Base-by-base conservation (phyloP, 2,888 invertebrate genomes). In the Phania funesta region DNA sequence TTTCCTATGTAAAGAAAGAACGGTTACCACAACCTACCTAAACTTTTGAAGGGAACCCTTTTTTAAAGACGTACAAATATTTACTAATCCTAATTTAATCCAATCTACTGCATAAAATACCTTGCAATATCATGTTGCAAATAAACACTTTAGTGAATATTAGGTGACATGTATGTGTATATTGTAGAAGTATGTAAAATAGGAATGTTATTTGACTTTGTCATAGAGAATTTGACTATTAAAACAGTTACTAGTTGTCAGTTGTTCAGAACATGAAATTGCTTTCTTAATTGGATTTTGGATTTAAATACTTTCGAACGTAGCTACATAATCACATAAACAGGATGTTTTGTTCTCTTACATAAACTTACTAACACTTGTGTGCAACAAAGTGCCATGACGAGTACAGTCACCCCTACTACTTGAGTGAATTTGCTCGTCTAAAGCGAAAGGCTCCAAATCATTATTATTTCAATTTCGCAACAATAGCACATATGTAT, bases 221-320 rank as follows among this genome's bases (percentile, higher is more conserved):
- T n/a, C n/a, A n/a, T 44, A 46, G 50, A 44, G 22, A 68, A 22
- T 24, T 35, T 32, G 18, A 35, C 60, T 60, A 18, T 68, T 60
- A 58, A 65, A 52, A 44, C 56, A 58, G 32, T 71, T 58, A 44
- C 41, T 48, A 71, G 50, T 60, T 73, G 68, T 56, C 48, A 62
- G 38, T 32, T 54, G 68, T 68, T 64, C 46, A 70, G 41, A 74
- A 74, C 54, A 52, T 38, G 67, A 74, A 80, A 80, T 62, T 80
- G 52, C 22, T 67, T 68, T 56, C 62, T 73, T 68, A 80, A 80
- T 75, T 80, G 64, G 48, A 68, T 58, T 80, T 70, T 50, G 68
- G 64, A 82, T 78, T 74, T 68, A 46, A 76, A 73, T 67, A 54
- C 26, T 5, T 44, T 52, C 20, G 62, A 54, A 24, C 35, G 1